Evolutionary conservation across 2,888 invertebrate species (phyloP).

Genomic region (Leucophenga maculata): DNA sequence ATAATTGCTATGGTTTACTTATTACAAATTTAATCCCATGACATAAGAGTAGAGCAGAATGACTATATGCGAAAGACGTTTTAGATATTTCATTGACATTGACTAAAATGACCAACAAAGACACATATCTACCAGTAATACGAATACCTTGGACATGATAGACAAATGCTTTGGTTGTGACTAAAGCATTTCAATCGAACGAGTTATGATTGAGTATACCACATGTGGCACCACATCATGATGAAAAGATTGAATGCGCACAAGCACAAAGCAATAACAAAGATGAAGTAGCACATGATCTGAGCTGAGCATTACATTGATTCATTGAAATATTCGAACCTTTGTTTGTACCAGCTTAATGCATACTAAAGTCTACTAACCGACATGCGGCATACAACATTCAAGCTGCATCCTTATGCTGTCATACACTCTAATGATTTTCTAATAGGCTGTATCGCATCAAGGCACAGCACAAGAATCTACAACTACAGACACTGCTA

Average conservation of each 20-base stretch:
- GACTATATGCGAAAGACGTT: not conserved
- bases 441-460: slow-evolving; percentile 31
- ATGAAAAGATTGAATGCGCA: no score
- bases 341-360: not conserved
- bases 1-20: not conserved
- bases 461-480: slow-evolving; percentile 17
- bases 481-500: slow-evolving; percentile 18
- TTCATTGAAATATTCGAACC: no score
- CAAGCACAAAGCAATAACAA: not conserved
- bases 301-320: no score
- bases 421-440: slow-evolving; percentile 34
- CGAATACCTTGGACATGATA: no score
- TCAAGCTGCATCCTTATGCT: slow-evolving; percentile 8
- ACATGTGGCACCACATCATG: not conserved
- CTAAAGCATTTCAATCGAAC: not conserved
- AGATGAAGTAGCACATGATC: no score
- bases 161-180: not conserved
- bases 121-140: no score
- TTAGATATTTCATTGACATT: not conserved
- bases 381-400: not conserved
- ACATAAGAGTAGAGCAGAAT: not conserved
- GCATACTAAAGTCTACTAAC: not conserved
- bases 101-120: no score
- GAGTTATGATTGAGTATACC: slow-evolving; percentile 2
- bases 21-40: not conserved